A percentile compares a stretch with the other conserved stretches of the same genome.
Conservation (phyloP, 2,113 vertebrate species). For the Melierax canorus region DNA sequence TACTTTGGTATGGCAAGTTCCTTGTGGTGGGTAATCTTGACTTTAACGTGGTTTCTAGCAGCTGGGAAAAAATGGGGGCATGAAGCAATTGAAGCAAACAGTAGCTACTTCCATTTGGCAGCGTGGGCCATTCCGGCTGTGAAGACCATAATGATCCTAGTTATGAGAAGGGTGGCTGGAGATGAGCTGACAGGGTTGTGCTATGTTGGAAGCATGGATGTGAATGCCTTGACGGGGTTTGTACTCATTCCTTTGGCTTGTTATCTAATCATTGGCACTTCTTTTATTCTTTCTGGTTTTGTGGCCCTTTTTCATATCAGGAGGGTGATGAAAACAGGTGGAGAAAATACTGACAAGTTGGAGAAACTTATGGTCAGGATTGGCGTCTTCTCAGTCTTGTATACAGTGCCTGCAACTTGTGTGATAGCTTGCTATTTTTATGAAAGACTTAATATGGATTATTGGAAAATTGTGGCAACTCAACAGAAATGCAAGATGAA, state of each 20-base stretch:
- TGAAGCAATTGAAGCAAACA: constrained; percentile 96
- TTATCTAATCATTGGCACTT: constrained; percentile 92
- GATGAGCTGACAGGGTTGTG: constrained; percentile 95
- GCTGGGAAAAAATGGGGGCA: constrained; percentile 98
- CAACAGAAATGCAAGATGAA: constrained; percentile 81
- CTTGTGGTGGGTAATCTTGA: constrained; percentile 96
- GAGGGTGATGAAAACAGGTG: constrained; percentile 94
- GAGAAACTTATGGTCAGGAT: constrained; percentile 97
- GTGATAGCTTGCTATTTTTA: constrained; percentile 98
- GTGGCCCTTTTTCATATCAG: constrained; percentile 97
- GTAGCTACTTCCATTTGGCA: constrained; percentile 96
- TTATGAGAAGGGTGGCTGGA: constrained; percentile 93
- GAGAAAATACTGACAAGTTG: constrained; percentile 94
- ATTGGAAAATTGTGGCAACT: constrained; percentile 84
- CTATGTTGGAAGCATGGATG: constrained; percentile 97
- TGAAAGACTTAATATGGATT: constrained; percentile 92
- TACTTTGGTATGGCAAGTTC: constrained; percentile 99
- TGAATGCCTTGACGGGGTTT: constrained; percentile 89
- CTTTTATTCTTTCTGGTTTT: constrained; percentile 93
- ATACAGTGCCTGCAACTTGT: constrained; percentile 94
- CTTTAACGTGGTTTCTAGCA: constrained; percentile 94
- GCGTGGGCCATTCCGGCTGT: constrained; percentile 95
- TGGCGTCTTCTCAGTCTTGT: constrained; percentile 93
- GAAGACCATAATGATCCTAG: constrained; percentile 94
- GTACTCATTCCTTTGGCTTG: constrained; percentile 93